A percentile compares a stretch with the other conserved stretches of the same genome.
Evolutionary conservation across 1,140 invertebrate species (phyloP).

Genomic region (Palaemon carinicauda): DNA sequence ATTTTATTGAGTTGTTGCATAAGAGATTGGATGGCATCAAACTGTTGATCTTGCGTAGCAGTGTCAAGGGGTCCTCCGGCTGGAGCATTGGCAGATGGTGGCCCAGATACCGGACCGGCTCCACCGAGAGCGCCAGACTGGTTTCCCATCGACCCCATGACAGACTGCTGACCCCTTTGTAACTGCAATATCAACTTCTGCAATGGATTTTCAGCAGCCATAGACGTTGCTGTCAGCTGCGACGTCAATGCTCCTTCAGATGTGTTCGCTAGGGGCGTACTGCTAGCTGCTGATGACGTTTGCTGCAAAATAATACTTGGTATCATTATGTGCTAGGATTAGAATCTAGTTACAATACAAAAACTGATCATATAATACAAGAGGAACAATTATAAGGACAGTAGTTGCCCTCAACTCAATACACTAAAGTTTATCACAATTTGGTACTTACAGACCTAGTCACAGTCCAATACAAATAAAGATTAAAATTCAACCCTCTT

Average conservation of each 20-base stretch:
- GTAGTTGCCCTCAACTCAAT: too few relatives aligned
- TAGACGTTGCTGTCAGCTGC: constrained; percentile 43
- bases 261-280: constrained; percentile 18
- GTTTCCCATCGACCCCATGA: constrained; percentile 9
- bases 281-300: constrained; percentile 38
- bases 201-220: constrained; percentile 48
- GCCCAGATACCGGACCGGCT: not conserved
- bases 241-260: constrained; percentile 24
- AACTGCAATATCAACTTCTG: constrained; percentile 54
- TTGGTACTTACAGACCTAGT: too few relatives aligned
- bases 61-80: constrained; percentile 6
- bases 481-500: too few relatives aligned
- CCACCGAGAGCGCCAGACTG: not conserved
- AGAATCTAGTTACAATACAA: not conserved
- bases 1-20: constrained; percentile 60
- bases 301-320: constrained; percentile 22
- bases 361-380: too few relatives aligned
- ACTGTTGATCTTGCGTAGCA: constrained; percentile 40
- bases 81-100: not conserved
- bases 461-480: too few relatives aligned
- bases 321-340: not conserved
- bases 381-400: too few relatives aligned
- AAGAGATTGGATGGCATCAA: constrained; percentile 61
- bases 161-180: constrained; percentile 47
- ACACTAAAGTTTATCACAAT: too few relatives aligned